Evolutionary conservation across 2,888 invertebrate species (phyloP).

Genomic region (Nematopogon swammerdamellus): DNA sequence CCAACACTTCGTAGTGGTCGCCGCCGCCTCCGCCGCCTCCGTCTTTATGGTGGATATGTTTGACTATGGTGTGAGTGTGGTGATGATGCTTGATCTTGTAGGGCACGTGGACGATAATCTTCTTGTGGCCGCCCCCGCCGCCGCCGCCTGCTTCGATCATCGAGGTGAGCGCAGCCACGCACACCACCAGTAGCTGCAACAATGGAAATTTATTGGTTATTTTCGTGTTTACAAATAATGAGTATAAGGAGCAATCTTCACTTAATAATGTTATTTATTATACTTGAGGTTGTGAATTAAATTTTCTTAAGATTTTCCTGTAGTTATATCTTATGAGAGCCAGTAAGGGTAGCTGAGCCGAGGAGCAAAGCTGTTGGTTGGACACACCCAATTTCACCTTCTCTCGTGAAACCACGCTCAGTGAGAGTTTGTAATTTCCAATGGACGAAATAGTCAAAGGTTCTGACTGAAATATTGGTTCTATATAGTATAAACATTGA

Average conservation of each 20-base stretch:
- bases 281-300: no score
- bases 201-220: slow-evolving; percentile 6
- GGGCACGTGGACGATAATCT: slow-evolving; percentile 76
- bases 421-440: no score
- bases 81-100: slow-evolving; percentile 73
- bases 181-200: slow-evolving; percentile 36
- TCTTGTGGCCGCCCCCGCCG: slow-evolving; percentile 59
- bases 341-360: no score
- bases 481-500: no score
- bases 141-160: slow-evolving; percentile 38
- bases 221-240: slow-evolving; percentile 12
- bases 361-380: no score
- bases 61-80: slow-evolving; percentile 74
- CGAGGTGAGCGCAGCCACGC: slow-evolving; percentile 30
- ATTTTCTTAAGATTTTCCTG: no score
- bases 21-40: slow-evolving; percentile 52
- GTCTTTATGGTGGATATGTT: slow-evolving; percentile 65
- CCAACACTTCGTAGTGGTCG: slow-evolving; percentile 65
- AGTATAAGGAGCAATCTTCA: slow-evolving; percentile 15
- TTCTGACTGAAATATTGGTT: no score
- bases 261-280: no score
- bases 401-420: no score
- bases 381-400: no score
- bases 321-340: no score
- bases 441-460: no score